These are phyloP conservation scores for Rhysida immarginata DNA, from an alignment of 1,140 invertebrate species.

Conservation along the genomic window DNA sequence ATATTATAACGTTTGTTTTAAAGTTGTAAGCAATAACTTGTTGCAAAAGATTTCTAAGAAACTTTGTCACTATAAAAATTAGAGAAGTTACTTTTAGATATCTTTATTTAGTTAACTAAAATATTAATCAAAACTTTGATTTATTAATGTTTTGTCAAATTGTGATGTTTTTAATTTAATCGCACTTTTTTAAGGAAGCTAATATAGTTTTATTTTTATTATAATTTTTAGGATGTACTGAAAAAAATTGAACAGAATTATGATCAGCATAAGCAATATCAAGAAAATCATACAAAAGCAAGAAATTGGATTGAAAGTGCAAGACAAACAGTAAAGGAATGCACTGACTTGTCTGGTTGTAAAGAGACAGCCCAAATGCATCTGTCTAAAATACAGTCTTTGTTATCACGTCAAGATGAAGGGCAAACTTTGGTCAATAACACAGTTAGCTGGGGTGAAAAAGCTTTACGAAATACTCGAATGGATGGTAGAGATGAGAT, in stretches of 20 bases:
- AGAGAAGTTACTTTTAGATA: too few relatives aligned
- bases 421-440: constrained; percentile 77
- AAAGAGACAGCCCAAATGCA: constrained; percentile 68
- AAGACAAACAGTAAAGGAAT: constrained; percentile 58
- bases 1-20: too few relatives aligned
- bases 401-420: constrained; percentile 68
- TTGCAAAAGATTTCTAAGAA: too few relatives aligned
- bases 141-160: too few relatives aligned
- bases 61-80: too few relatives aligned
- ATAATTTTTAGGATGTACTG: constrained; percentile 49
- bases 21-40: too few relatives aligned
- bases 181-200: background rate
- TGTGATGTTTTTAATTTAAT: too few relatives aligned
- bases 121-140: too few relatives aligned
- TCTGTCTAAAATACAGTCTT: constrained; percentile 45
- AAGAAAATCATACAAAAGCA: constrained; percentile 59
- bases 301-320: constrained; percentile 76
- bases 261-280: constrained; percentile 72
- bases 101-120: too few relatives aligned
- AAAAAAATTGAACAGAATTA: constrained; percentile 83
- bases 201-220: constrained; percentile 2
- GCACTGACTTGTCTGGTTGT: constrained; percentile 40
- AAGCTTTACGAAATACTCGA: constrained; percentile 68
- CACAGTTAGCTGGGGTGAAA: constrained; percentile 83
- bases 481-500: constrained; percentile 79